Base-by-base conservation (phyloP, 2,113 vertebrate species). In the Symphodus melops region DNA sequence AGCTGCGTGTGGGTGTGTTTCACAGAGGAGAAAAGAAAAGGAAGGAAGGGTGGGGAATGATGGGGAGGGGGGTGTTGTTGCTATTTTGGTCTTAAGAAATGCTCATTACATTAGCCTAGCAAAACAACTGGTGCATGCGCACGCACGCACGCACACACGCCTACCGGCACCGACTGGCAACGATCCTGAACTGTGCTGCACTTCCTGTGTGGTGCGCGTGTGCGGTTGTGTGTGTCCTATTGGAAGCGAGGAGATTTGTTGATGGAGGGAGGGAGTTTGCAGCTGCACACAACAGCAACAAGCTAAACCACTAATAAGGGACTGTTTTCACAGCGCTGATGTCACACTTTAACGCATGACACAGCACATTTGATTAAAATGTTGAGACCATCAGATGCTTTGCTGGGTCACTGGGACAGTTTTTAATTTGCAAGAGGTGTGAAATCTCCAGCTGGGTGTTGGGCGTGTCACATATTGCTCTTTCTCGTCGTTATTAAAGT, bases 51-150 rank as follows among this genome's bases (percentile, higher is more conserved):
- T 33, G 37, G 46, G 67, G 49, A 76, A 44, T 49, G 25, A 59
- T 69, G 75, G 53, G 44, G 23, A 48, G 49, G 53, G 39, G 51
- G 44, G 39, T 13, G 72, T 46, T 13, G 72, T 46, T 80, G 77
- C 85, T 77, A 91, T 91, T 90, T 88, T 63, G 37, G 83, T 74
- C 77, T 81, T 89, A 71, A 88, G 66, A 87, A 87, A 88, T 69
- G 66, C 82, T 82, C 79, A 90, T 89, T 91, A 88, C 82, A 83
- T 85, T 85, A 85, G 77, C 83, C 72, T 73, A 72, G 72, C 72
- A 62, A 86, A 85, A 88, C 85, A 86, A 87, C 71, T 77, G 75
- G 79, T 77, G 77, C 65, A 12, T 33, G 58, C 16, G 23, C 10
- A 21, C 51, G 60, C 48, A 51, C 61, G 9, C 11, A 41, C 28